Percentiles rank a stretch among this genome's conserved stretches.
phyloP scores from a whole-genome alignment of 1,140 invertebrate genomes.

The Drosophila subobscura region DNA sequence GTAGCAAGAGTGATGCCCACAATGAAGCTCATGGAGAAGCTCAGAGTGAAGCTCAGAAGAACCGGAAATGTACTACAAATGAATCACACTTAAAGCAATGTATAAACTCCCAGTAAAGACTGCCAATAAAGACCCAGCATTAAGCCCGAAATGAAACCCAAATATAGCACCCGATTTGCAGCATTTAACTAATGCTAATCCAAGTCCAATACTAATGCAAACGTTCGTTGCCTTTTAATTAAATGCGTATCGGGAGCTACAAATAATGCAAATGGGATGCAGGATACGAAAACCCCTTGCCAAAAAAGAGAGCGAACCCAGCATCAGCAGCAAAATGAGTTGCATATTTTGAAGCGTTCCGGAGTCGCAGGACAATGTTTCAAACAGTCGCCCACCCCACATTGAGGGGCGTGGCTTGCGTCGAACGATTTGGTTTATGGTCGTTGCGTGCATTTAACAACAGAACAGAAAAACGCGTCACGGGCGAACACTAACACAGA shows the following conservation, averaged over 20 bases:
- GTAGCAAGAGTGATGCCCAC: too few relatives aligned
- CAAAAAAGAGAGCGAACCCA: not conserved
- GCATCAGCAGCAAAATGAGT: conserved; percentile 49
- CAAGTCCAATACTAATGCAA: conserved; percentile 41
- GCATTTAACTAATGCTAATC: conserved; percentile 38
- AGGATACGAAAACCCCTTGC: conserved; percentile 6
- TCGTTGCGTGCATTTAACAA: conserved; percentile 73
- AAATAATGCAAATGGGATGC: conserved; percentile 70
- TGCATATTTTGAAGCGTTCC: conserved; percentile 62
- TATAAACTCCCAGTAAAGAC: too few relatives aligned
- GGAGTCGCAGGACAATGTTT: conserved; percentile 37
- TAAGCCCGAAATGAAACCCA: too few relatives aligned
- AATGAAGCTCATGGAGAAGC: too few relatives aligned
- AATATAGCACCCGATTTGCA: too few relatives aligned
- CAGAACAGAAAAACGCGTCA: conserved; percentile 52
- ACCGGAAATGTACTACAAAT: too few relatives aligned
- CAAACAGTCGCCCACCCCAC: conserved; percentile 23
- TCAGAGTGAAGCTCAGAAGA: too few relatives aligned
- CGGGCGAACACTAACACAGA: conserved; percentile 24
- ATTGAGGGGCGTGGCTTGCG: conserved; percentile 55
- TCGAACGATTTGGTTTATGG: conserved; percentile 76
- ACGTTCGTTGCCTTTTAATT: conserved; percentile 57
- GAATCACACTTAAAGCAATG: too few relatives aligned
- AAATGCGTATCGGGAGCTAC: conserved; percentile 73
- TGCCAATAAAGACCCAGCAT: too few relatives aligned